Conservation (phyloP, 1,140 invertebrate genomes). For the Apis florea region DNA sequence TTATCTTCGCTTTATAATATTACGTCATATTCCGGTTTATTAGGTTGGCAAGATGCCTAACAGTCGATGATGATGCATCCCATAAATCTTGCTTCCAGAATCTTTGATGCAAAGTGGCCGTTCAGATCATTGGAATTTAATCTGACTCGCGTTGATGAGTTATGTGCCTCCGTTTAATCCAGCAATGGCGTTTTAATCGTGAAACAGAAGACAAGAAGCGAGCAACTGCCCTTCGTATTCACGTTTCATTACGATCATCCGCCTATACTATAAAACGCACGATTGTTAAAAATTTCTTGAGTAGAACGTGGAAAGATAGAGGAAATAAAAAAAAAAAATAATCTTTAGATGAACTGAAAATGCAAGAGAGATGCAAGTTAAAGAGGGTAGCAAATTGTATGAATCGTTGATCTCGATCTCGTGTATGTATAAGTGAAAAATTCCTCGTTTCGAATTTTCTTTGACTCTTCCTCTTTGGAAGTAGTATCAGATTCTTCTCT, state of each 20-base stretch:
- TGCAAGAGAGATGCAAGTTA: neutral
- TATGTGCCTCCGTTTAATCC: neutral
- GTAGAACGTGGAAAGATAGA: no score
- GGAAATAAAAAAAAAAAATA: no score
- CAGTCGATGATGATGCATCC: neutral
- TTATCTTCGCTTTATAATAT: neutral
- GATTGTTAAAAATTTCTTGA: constrained; percentile 2
- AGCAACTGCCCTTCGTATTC: neutral
- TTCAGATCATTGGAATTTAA: constrained; percentile 7
- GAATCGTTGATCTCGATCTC: neutral
- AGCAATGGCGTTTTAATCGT: neutral
- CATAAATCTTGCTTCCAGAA: neutral
- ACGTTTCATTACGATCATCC: neutral
- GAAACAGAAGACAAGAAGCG: neutral
- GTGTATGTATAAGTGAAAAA: neutral
- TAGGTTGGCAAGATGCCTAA: constrained; percentile 9
- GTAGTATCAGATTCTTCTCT: neutral
- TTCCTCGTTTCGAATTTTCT: neutral
- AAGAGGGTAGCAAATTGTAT: neutral
- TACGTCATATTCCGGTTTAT: neutral
- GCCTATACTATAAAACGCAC: neutral
- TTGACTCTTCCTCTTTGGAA: neutral
- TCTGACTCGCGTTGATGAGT: constrained; percentile 20
- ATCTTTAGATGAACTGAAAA: neutral
- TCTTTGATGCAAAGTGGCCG: constrained; percentile 7